phyloP scores from a whole-genome alignment of 2,888 invertebrate genomes.

The Euspilapteryx auroguttella region DNA sequence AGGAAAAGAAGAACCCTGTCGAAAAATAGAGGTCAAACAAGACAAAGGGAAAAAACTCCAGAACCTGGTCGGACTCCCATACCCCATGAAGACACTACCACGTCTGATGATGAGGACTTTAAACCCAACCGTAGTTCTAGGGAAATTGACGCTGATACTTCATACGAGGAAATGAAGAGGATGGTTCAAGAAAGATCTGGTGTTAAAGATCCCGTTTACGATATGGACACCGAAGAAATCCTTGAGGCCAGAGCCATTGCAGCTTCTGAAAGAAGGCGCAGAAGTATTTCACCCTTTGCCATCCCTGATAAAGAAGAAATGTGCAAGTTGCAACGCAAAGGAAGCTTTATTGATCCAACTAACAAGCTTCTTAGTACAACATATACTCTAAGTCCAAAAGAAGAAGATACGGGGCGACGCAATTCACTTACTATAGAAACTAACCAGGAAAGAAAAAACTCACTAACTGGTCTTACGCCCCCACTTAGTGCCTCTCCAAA shows the following conservation, averaged over 20 bases:
- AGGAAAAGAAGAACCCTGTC: constrained; percentile 65
- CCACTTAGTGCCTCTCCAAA: constrained; percentile 27
- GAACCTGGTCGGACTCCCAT: constrained; percentile 47
- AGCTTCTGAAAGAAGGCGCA: constrained; percentile 42
- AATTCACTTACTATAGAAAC: constrained; percentile 32
- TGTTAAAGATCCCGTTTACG: constrained; percentile 46
- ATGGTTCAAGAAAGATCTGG: constrained; percentile 36
- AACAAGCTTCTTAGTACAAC: constrained; percentile 48
- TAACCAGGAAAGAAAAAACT: constrained; percentile 17
- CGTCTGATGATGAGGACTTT: constrained; percentile 53
- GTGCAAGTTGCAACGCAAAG: constrained; percentile 32
- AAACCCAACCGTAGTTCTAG: constrained; percentile 27
- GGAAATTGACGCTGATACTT: constrained; percentile 50
- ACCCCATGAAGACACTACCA: constrained; percentile 65
- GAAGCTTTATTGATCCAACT: constrained; percentile 49
- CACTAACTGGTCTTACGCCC: constrained; percentile 24
- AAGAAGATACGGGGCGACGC: constrained; percentile 28
- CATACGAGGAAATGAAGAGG: constrained; percentile 50
- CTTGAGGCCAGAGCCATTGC: constrained; percentile 42
- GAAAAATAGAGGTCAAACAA: constrained; percentile 51
- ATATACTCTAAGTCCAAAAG: constrained; percentile 40
- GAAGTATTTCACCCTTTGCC: constrained; percentile 56
- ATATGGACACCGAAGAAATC: constrained; percentile 42
- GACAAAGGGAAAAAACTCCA: constrained; percentile 52
- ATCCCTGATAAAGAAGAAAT: constrained; percentile 40